Evolutionary conservation across 2,888 invertebrate species (phyloP).

Genomic region (Acronicta leporina): DNA sequence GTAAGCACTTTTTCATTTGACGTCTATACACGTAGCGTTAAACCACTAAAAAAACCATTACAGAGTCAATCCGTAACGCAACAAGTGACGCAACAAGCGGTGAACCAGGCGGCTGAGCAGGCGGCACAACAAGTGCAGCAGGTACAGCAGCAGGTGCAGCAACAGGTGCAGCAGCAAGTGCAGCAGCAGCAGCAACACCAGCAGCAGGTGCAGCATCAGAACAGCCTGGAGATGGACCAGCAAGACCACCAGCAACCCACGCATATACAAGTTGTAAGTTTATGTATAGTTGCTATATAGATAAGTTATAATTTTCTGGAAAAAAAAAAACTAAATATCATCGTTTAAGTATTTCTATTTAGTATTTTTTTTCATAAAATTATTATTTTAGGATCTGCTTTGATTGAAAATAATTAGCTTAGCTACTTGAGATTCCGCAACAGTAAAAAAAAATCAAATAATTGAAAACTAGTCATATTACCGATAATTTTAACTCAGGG

Average conservation of each 20-base stretch:
- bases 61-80: constrained; percentile 73
- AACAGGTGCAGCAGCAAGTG: constrained; percentile 70
- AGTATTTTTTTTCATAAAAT: no score
- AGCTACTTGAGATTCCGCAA: no score
- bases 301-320: no score
- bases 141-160: constrained; percentile 64
- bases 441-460: no score
- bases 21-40: no score
- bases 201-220: constrained; percentile 78
- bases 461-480: no score
- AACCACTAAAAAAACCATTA: constrained; percentile 5
- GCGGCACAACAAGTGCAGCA: constrained; percentile 61
- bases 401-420: no score
- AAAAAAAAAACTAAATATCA: no score
- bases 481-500: no score
- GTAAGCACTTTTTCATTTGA: no score
- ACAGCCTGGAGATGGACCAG: constrained; percentile 76
- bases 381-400: no score
- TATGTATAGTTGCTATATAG: neutral
- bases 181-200: constrained; percentile 67
- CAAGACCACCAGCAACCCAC: constrained; percentile 86
- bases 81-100: constrained; percentile 79
- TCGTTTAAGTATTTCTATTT: no score
- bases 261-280: constrained; percentile 85
- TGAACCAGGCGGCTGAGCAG: constrained; percentile 73